Percentiles rank a stretch among this genome's conserved stretches.
phyloP scores from a whole-genome alignment of 2,888 invertebrate species.

The Serrognathus titanus region DNA sequence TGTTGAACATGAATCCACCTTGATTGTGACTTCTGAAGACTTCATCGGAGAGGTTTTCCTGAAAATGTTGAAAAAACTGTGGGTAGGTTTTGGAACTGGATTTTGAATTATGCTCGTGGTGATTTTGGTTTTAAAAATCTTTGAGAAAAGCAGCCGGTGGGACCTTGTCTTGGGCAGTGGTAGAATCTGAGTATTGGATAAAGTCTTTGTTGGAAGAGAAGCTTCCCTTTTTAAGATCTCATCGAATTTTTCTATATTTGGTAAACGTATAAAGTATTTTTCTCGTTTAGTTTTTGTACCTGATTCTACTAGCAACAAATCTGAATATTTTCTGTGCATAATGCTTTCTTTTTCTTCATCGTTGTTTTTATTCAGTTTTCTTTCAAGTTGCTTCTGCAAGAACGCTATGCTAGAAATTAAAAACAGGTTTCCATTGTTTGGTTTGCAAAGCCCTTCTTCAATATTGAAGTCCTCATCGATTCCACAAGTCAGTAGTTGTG shows the following conservation, averaged over 20 bases:
- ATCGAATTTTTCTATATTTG: conserved; percentile 28
- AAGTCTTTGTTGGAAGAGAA: conserved; percentile 17
- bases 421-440: conserved; percentile 24
- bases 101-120: background rate
- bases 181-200: conserved; percentile 25
- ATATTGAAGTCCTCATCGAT: conserved; percentile 17
- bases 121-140: conserved; percentile 13
- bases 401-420: conserved; percentile 30
- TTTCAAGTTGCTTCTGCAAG: conserved; percentile 25
- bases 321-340: conserved; percentile 19
- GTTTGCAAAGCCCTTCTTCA: conserved; percentile 25
- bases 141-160: conserved; percentile 7
- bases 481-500: conserved; percentile 11
- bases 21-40: background rate
- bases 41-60: background rate
- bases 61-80: conserved; percentile 14
- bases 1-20: background rate
- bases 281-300: conserved; percentile 17
- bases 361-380: conserved; percentile 16
- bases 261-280: conserved; percentile 24
- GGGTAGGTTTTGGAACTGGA: conserved; percentile 5
- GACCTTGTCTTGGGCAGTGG: conserved; percentile 25
- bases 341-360: background rate
- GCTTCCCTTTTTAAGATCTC: conserved; percentile 26
- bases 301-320: conserved; percentile 28